A percentile compares a stretch with the other conserved stretches of the same genome.
Evolutionary conservation across 2,113 vertebrate genomes (phyloP).

Genomic region (Cololabis saira): DNA sequence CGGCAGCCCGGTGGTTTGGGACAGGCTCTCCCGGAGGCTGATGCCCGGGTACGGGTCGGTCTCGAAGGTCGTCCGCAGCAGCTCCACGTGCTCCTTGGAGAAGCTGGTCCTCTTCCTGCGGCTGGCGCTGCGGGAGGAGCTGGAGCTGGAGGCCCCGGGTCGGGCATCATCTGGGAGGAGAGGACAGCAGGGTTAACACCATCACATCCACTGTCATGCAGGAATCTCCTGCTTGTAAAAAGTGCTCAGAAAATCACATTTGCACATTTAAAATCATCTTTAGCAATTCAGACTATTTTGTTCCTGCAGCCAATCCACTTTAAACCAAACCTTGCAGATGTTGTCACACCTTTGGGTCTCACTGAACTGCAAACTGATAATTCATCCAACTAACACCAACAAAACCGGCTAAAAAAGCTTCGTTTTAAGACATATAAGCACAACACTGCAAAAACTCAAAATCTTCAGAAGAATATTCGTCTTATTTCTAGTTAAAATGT

Average conservation of each 20-base stretch:
- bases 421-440: too few relatives aligned
- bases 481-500: too few relatives aligned
- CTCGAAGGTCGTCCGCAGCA: constrained; percentile 75
- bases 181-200: constrained; percentile 1
- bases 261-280: background rate
- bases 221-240: too few relatives aligned
- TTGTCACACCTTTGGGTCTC: too few relatives aligned
- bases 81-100: constrained; percentile 81
- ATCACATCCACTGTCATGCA: too few relatives aligned
- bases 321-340: background rate
- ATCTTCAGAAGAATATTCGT: too few relatives aligned
- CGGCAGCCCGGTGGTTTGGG: constrained; percentile 79
- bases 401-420: background rate
- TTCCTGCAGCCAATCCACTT: background rate
- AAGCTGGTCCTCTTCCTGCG: constrained; percentile 83
- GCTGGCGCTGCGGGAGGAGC: constrained; percentile 67
- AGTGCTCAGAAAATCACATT: too few relatives aligned
- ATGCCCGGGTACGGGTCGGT: constrained; percentile 82
- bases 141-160: constrained; percentile 16
- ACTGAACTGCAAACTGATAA: too few relatives aligned
- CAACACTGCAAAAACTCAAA: too few relatives aligned
- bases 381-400: background rate
- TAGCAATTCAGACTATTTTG: background rate
- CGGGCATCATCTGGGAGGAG: constrained; percentile 58
- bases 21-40: constrained; percentile 79